Conservation (phyloP, 2,888 invertebrate species). For the Drosophila vallismaia region DNA sequence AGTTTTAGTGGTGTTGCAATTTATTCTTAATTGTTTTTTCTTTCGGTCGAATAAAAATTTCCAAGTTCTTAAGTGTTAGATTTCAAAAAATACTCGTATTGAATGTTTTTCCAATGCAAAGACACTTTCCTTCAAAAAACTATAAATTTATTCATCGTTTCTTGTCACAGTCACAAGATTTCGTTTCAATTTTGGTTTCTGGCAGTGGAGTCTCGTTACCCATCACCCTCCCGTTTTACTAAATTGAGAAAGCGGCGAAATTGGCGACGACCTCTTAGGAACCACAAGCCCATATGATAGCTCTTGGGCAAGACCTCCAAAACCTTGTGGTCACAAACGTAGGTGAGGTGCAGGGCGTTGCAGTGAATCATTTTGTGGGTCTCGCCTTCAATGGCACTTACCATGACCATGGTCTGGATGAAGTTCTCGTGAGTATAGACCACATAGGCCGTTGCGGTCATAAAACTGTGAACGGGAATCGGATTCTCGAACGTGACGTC, state of each 20-base stretch:
- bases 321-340: slow-evolving; percentile 84
- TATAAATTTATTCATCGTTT: background rate
- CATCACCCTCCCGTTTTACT: background rate
- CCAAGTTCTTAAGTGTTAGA: background rate
- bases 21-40: slow-evolving; percentile 5
- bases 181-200: background rate
- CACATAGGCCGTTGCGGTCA: slow-evolving; percentile 88
- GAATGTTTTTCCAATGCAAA: no score
- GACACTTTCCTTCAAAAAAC: background rate
- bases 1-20: slow-evolving; percentile 23
- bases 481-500: slow-evolving; percentile 89
- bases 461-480: slow-evolving; percentile 87
- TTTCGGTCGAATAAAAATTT: slow-evolving; percentile 29
- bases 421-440: slow-evolving; percentile 84
- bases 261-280: slow-evolving; percentile 85
- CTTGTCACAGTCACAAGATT: background rate
- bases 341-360: slow-evolving; percentile 89
- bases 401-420: slow-evolving; percentile 88
- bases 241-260: slow-evolving; percentile 63
- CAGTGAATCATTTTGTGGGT: slow-evolving; percentile 86
- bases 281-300: slow-evolving; percentile 88
- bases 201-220: no score
- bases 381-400: slow-evolving; percentile 86
- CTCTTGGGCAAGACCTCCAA: slow-evolving; percentile 86
- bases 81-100: background rate